A percentile compares a stretch with the other conserved stretches of the same genome.
Evolutionary conservation across 1,140 invertebrate genomes (phyloP).

Genomic region (Sycophila sp.): DNA sequence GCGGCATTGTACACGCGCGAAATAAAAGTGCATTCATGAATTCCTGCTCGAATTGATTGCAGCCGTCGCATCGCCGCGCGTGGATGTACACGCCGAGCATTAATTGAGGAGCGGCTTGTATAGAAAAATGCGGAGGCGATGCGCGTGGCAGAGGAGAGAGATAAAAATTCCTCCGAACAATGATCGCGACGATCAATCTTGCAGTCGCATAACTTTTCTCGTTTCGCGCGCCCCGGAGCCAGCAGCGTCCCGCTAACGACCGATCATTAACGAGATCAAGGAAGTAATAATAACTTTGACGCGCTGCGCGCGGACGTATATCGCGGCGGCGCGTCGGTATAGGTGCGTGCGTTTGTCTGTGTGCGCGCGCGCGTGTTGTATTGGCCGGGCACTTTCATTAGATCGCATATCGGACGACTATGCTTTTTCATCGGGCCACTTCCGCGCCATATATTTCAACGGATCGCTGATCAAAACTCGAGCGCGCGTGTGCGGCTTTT

Average conservation of each 20-base stretch:
- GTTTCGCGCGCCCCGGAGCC: not conserved
- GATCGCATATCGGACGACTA: conserved; percentile 8
- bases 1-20: too few species aligned
- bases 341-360: not conserved
- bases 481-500: not conserved
- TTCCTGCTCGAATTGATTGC: not conserved
- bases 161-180: conserved; percentile 1
- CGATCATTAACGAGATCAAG: conserved; percentile 38
- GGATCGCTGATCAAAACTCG: conserved; percentile 16
- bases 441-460: conserved; percentile 29
- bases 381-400: conserved; percentile 16
- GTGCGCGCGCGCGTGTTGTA: not conserved
- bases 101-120: not conserved
- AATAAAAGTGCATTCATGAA: not conserved
- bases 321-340: not conserved
- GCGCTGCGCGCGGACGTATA: not conserved
- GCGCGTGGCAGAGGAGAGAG: too few species aligned
- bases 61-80: too few species aligned
- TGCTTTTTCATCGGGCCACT: conserved; percentile 30
- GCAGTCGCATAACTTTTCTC: not conserved
- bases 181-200: conserved; percentile 14
- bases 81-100: too few species aligned
- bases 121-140: too few species aligned
- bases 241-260: conserved; percentile 2
- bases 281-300: conserved; percentile 41